Evolutionary conservation across 2,888 invertebrate species (phyloP), one percentile per base, ranked within the genome.

Genomic region (Andricus quercusramuli): DNA sequence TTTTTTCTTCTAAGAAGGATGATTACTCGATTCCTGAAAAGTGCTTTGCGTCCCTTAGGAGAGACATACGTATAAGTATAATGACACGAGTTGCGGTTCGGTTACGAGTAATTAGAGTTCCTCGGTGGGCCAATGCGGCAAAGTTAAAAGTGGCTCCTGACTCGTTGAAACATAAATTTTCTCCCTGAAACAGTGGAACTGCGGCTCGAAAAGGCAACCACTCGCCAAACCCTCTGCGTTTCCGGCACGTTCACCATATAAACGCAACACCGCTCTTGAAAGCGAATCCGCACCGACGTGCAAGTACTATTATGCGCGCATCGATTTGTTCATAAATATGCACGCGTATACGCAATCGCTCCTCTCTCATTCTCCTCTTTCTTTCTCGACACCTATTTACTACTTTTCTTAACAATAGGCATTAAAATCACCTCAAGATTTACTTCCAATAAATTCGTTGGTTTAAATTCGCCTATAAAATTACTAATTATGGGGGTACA

Each of bases 81-180:
- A 15, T 25, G 22, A 64, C 25, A 29, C 29, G 62, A 64, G 62
- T 2, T 68, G 6, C 15, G n/a, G 44, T 68, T 41, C 3, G 11
- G 29, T 70, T 70, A 51, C 29, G 51, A 70, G 51, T 70, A 70
- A 70, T 70, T 70, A 70, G 70, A 56, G 17, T 25, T 77, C 41
- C 25, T 77, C 64, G 62, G 37, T 47, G 77, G 77, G 20, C 64
- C 65, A 41, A 64, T 64, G 64, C 47, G 62, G 77, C 56, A 64
- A 41, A 64, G n/a, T 65, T 77, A 65, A 77, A 62, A 64, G 77
- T 65, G 17, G 64, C 77, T 64, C 25, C 64, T 77, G 41, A 65
- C 44, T 77, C 44, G 77, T 77, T 77, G 22, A 65, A 77, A 77
- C 77, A 77, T 77, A 77, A 77, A 77, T 77, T 77, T 64, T 77